Evolutionary conservation across 2,888 invertebrate species (phyloP).

Genomic region (Erannis defoliaria): DNA sequence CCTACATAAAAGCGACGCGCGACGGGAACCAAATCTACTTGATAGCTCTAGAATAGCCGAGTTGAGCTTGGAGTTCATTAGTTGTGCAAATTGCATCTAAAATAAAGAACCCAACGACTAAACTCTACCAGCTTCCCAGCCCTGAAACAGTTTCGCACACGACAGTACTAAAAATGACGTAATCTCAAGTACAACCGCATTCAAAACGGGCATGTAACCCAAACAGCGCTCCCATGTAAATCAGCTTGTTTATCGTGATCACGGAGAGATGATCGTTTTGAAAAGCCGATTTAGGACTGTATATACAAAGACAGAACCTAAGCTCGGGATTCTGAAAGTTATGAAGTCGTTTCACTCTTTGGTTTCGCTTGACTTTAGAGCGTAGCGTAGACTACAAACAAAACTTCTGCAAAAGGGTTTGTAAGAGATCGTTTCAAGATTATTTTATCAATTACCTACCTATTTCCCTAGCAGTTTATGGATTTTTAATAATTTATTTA

Average conservation of each 20-base stretch:
- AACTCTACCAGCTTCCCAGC: neutral
- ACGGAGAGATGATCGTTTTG: constrained; percentile 19
- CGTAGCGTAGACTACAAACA: no score
- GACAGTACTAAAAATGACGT: neutral
- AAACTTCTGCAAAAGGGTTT: neutral
- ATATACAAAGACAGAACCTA: constrained; percentile 8
- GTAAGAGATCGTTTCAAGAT: no score
- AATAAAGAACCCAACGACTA: neutral
- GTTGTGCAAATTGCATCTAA: no score
- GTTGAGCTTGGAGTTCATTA: neutral
- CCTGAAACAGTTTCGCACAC: constrained; percentile 6
- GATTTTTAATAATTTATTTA: no score
- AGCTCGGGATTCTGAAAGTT: neutral
- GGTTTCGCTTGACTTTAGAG: no score
- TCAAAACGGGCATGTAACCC: constrained; percentile 13
- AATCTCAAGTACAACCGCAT: constrained; percentile 5
- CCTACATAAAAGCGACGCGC: no score
- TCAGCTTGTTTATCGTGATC: constrained; percentile 28
- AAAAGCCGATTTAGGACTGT: constrained; percentile 10
- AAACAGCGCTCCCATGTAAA: constrained; percentile 29
- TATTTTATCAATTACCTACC: no score
- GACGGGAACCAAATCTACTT: no score
- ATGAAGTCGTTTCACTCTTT: neutral
- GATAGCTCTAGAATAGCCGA: no score
- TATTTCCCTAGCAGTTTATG: no score